Conservation (phyloP, 2,113 vertebrate genomes). For the Cynocephalus volans region DNA sequence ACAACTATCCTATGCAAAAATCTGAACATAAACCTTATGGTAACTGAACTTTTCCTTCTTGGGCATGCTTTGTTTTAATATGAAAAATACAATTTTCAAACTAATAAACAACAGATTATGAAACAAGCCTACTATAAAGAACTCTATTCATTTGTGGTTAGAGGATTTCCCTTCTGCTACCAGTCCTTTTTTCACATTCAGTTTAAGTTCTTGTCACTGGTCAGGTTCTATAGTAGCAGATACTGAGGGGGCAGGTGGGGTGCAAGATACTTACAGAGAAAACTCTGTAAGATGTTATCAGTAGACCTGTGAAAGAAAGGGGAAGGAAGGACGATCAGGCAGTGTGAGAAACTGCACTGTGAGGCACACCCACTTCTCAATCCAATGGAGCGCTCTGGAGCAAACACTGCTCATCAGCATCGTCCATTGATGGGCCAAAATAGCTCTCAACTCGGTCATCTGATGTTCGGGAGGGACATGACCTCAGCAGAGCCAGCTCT, state of each 20-base stretch:
- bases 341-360: background rate
- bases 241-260: background rate
- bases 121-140: background rate
- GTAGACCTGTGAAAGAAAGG: background rate
- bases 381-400: background rate
- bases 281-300: background rate
- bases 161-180: background rate
- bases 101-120: background rate
- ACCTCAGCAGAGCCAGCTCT: background rate
- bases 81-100: constrained; percentile 22
- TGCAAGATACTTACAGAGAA: background rate
- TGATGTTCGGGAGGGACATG: background rate
- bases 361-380: background rate
- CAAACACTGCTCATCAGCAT: background rate
- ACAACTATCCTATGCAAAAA: background rate
- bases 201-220: background rate
- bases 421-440: no score
- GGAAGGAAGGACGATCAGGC: background rate
- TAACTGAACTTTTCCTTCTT: background rate
- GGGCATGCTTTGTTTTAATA: background rate
- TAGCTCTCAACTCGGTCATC: background rate
- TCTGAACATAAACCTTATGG: background rate
- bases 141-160: background rate
- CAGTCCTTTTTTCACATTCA: background rate
- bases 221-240: background rate